phyloP scores from a whole-genome alignment of 2,888 invertebrate species.

The Folsomia manolachei region DNA sequence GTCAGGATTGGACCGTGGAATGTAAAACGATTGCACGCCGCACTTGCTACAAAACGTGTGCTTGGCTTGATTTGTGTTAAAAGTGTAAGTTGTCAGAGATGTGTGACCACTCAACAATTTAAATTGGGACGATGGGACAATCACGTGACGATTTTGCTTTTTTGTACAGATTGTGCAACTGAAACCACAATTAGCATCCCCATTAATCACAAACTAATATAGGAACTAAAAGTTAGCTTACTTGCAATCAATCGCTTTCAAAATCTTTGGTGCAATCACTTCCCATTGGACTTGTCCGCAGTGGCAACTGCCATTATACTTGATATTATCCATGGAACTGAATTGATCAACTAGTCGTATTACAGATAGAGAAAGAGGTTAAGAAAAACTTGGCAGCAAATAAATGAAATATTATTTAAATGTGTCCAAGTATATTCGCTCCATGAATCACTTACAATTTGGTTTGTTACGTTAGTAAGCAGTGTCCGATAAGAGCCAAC shows the following conservation, averaged over 20 bases:
- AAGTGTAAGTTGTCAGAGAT: constrained; percentile 55
- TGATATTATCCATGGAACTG: constrained; percentile 38
- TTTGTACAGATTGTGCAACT: constrained; percentile 58
- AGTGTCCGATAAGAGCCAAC: no score
- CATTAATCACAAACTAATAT: no score
- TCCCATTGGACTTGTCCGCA: constrained; percentile 56
- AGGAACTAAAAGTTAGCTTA: constrained; percentile 47
- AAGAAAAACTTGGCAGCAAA: no score
- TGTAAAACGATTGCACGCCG: constrained; percentile 60
- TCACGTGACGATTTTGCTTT: constrained; percentile 58
- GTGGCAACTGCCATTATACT: constrained; percentile 56
- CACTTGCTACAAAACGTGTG: constrained; percentile 58
- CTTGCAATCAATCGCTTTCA: constrained; percentile 56
- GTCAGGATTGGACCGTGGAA: constrained; percentile 58
- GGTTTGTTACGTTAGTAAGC: no score
- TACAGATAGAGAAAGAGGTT: no score
- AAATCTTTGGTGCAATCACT: constrained; percentile 53
- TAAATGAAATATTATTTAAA: no score
- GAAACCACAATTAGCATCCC: no score
- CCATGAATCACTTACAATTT: no score
- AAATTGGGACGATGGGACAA: constrained; percentile 56
- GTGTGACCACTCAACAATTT: constrained; percentile 54
- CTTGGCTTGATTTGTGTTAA: constrained; percentile 56
- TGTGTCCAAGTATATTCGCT: no score
- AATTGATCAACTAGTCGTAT: no score